Evolutionary conservation across 2,888 invertebrate species (phyloP), one percentile per base, ranked within the genome.

Genomic region (Thymelicus sylvestris): DNA sequence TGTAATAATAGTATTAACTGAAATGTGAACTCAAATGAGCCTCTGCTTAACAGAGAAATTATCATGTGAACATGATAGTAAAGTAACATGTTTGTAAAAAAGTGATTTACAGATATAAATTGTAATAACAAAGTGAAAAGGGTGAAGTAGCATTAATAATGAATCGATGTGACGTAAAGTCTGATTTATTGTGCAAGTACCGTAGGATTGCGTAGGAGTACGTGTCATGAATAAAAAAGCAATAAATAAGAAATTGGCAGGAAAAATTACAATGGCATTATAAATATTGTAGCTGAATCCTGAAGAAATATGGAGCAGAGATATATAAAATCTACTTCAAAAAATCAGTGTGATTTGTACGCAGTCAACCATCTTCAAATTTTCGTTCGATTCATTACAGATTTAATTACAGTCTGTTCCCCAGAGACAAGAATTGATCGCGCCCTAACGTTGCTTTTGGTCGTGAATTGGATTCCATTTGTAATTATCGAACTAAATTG

Each of bases 401-500:
- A n/a, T 60, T 41, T 60, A 41, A 41, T 15, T 60, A 19, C 41
- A 19, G 60, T 41, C 31, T 60, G 60, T 15, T 41, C 41, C 60
- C 41, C 31, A 57, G 15, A 15, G 60, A 41, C 41, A 60, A 41
- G 41, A 41, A 41, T 57, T 57, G 57, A 13, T 57, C 31, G 57
- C 31, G 13, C 60, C 60, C 41, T 13, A 60, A 41, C 15, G 2
- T 41, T 39, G 39, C 60, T 41, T 60, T 60, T 41, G 10, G 60
- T 41, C 41, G 60, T 5, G 8, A 41, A 60, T 60, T 41, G 60
- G 60, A 60, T 60, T 60, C 41, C 60, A 41, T 41, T 60, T 60
- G 60, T 41, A 60, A 60, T 41, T 60, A 60, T 39, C 15, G 41
- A 60, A 41, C 60, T 41, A 60, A 60, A 60, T 60, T 60, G 60